phyloP scores from a whole-genome alignment of 2,113 vertebrate genomes.

The Gopherus flavomarginatus region DNA sequence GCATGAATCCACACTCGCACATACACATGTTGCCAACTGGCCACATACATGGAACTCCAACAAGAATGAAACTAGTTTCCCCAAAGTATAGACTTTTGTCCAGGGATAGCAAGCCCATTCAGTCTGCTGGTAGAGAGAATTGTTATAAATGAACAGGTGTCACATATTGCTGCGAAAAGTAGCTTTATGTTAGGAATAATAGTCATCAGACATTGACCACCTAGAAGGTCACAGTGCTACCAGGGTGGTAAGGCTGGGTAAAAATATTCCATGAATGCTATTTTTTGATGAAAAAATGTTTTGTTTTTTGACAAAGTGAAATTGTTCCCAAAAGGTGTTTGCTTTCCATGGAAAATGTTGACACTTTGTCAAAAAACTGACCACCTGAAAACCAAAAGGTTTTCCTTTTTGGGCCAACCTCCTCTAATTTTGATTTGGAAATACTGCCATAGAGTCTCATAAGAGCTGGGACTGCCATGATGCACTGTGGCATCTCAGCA shows the following conservation, averaged over 20 bases:
- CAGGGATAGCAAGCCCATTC: neutral
- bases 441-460: neutral
- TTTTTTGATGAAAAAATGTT: neutral
- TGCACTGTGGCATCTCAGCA: neutral
- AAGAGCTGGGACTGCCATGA: neutral
- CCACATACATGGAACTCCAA: neutral
- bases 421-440: neutral
- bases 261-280: neutral
- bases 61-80: neutral
- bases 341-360: neutral
- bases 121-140: neutral
- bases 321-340: neutral
- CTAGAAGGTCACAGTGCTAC: neutral
- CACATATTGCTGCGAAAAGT: neutral
- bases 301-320: neutral
- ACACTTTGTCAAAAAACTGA: neutral
- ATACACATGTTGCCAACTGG: neutral
- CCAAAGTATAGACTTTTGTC: neutral
- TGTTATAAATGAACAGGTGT: neutral
- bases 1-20: neutral
- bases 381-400: neutral
- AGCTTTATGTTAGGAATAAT: neutral
- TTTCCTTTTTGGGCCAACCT: neutral
- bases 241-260: neutral
- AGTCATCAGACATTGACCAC: neutral